Base-by-base conservation (phyloP, 2,113 vertebrate genomes). In the Orientallactaga bullata region DNA sequence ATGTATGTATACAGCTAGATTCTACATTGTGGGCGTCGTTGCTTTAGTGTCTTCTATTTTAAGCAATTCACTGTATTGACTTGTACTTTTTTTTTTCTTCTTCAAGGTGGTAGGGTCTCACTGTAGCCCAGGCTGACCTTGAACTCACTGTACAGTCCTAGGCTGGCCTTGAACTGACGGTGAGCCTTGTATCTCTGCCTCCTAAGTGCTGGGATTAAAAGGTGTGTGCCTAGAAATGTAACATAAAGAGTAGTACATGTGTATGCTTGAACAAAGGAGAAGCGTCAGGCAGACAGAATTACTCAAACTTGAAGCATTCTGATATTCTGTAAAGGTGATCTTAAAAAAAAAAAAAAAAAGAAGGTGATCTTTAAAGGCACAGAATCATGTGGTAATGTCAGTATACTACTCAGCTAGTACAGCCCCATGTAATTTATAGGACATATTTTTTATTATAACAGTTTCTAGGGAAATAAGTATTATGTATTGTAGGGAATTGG, bases 11-110 rank as follows among this genome's bases (percentile, higher is more conserved):
- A 47, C 28, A n/a, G 63, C 35, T 51, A 17, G n/a, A 26, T 76
- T 72, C 58, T 39, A 73, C 32, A 23, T 16, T 39, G 39, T 89
- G 20, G 35, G 73, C 35, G 26, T 69, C 55, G 47, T 63, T 60
- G 65, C 77, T 83, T 92, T 61, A 86, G 65, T 83, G 76, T 83
- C 77, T 89, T 30, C 72, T 12, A 72, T 47, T 82, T 68, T 69
- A 74, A 69, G 32, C 69, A 94, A 79, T 32, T 30, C 55, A 10
- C 6, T 87, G 58, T 60, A 47, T 8, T 47, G 42, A 47, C 42
- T 55, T 55, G 55, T 16, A 3, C 15, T 55, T 55, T 55, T 55
- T 16, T 55, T 12, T 55, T 51, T 51, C 7, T 51, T 13, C 15
- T 55, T 55, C 55, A 55, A 7, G 55, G 55, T 55, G 55, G 55